phyloP scores from a whole-genome alignment of 2,797 vertebrate species.

The Microctenopoma stevenorrisi region DNA sequence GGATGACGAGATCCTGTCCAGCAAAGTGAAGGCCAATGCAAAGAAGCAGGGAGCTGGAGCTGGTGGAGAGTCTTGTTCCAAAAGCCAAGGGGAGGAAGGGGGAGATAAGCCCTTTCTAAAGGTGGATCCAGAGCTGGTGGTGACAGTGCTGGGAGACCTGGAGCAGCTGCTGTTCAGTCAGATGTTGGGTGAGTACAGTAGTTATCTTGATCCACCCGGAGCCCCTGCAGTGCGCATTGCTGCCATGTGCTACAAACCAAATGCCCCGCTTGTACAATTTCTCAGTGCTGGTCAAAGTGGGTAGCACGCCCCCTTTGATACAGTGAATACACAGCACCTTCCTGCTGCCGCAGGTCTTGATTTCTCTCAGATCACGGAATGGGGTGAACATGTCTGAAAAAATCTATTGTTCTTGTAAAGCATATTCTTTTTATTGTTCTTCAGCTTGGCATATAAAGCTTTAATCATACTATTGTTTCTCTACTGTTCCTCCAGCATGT shows the following conservation, averaged over 20 bases:
- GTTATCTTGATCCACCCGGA: constrained; percentile 10
- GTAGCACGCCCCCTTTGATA: constrained; percentile 62
- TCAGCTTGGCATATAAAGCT: constrained; percentile 15
- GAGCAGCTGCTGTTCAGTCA: constrained; percentile 99
- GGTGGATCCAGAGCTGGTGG: constrained; percentile 98
- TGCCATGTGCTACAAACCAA: constrained; percentile 51
- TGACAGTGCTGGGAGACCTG: constrained; percentile 97
- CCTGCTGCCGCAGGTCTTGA: constrained; percentile 60
- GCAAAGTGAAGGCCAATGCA: constrained; percentile 86
- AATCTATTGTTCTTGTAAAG: constrained; percentile 30
- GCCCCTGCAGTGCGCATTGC: constrained; percentile 18
- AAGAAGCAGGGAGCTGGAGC: constrained; percentile 79
- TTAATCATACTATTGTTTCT: constrained; percentile 54
- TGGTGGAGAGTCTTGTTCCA: constrained; percentile 80
- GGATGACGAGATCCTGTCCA: constrained; percentile 93
- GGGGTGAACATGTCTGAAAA: not conserved
- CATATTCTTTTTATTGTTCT: constrained; percentile 48
- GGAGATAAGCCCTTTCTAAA: constrained; percentile 93
- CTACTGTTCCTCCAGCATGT: constrained; percentile 34
- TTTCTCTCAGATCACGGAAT: constrained; percentile 13
- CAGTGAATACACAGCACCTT: constrained; percentile 61
- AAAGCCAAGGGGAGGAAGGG: constrained; percentile 87
- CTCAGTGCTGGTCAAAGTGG: constrained; percentile 24
- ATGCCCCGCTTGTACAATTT: constrained; percentile 28
- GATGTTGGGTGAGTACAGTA: constrained; percentile 93